Evolutionary conservation across 2,797 vertebrate species (phyloP), one percentile per base, ranked within the genome.

Genomic region (Dendrocincla tyrannina): DNA sequence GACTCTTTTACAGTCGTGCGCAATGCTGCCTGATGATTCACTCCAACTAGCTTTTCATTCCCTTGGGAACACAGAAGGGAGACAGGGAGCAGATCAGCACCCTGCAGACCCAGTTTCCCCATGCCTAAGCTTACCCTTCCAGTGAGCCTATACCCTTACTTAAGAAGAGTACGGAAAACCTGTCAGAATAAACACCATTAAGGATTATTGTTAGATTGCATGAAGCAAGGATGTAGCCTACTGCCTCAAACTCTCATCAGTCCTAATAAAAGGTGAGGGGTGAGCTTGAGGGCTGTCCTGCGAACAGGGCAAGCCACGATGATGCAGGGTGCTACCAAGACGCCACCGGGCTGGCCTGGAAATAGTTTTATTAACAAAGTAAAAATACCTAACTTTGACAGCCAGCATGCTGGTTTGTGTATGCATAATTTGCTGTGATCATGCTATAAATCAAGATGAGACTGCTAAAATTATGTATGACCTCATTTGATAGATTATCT

Each of bases 401-500:
- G 81, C 67, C 86, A 59, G 84, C 84, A 67, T 56, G 58, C 92
- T 91, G 87, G 76, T 49, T 78, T 91, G 56, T 89, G 58, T 92
- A 70, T 91, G 95, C 46, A 24, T 86, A 90, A 89, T 90, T 91
- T 93, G 90, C 91, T 95, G 88, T 25, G 82, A 91, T 76, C 88
- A 73, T 81, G 87, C 85, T 95, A 94, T 91, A 96, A 96, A 96
- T 96, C 94, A 96, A 96, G 93, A 92, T 64, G 84, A 93, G 90
- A 77, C 88, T 88, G 78, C 93, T 95, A 97, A 97, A 96, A 96
- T 95, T 97, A 94, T 85, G 88, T 82, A 94, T 96, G 96, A 93
- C 95, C 97, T 96, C 97, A 95, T 95, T 95, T 97, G 96, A 97
- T 96, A 97, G 94, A 97, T 97, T 96, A 97, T 96, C 97, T 97